These are phyloP conservation scores for Amphipyra berbera DNA, from an alignment of 2,888 invertebrate species.

Conservation along the genomic window DNA sequence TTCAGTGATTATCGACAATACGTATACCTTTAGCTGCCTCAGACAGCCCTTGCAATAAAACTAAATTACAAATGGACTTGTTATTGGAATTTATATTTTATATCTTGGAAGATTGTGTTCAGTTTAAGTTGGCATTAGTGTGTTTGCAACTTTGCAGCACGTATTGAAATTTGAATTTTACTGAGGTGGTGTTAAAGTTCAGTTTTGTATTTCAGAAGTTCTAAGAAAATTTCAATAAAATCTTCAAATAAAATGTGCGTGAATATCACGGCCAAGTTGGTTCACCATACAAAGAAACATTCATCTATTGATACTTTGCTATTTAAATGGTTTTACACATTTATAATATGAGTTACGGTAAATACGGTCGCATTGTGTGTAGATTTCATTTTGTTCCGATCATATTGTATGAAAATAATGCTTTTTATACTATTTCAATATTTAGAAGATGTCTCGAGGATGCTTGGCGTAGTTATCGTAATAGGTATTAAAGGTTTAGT, in stretches of 20 bases:
- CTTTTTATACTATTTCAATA: constrained; percentile 87
- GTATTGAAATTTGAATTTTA: constrained; percentile 48
- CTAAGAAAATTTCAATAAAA: constrained; percentile 65
- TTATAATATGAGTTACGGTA: constrained; percentile 88
- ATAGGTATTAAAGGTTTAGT: constrained; percentile 58
- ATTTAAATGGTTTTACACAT: constrained; percentile 90
- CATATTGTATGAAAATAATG: constrained; percentile 88
- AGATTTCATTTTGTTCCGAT: constrained; percentile 82
- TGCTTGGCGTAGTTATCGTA: constrained; percentile 62
- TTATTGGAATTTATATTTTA: constrained; percentile 36
- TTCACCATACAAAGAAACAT: constrained; percentile 89
- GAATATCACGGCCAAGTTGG: constrained; percentile 88
- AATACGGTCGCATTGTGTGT: constrained; percentile 81
- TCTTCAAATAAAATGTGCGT: constrained; percentile 86
- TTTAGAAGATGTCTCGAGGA: constrained; percentile 77
- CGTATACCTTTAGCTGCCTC: constrained; percentile 87
- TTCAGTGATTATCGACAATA: constrained; percentile 90
- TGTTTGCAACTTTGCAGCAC: neutral
- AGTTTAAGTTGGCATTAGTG: constrained; percentile 32
- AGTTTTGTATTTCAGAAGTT: constrained; percentile 43
- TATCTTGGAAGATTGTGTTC: accelerated
- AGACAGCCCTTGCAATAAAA: constrained; percentile 81
- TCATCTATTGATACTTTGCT: constrained; percentile 86
- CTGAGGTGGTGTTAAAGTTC: constrained; percentile 7
- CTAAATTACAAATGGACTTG: constrained; percentile 31